These are phyloP conservation scores for Apis dorsata DNA, from an alignment of 1,140 invertebrate species.

Conservation along the genomic window DNA sequence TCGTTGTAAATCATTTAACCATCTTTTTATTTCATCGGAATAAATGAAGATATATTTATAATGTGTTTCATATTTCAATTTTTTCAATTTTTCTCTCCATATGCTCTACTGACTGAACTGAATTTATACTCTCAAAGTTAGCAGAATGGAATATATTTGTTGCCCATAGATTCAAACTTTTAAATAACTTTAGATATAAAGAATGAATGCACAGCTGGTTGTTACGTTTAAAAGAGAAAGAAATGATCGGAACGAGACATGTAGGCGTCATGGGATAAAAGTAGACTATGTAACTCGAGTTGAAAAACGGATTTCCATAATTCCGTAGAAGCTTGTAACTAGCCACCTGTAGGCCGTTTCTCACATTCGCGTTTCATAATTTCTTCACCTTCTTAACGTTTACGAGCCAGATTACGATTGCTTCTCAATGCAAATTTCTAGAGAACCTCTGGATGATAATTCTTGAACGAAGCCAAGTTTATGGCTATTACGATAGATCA, in stretches of 20 bases:
- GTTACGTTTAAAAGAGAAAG: neutral
- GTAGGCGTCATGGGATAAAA: conserved; percentile 35
- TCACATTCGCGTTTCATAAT: conserved; percentile 57
- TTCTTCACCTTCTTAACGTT: conserved; percentile 40
- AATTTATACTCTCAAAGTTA: too few species aligned
- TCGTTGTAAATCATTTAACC: too few species aligned
- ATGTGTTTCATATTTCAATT: too few species aligned
- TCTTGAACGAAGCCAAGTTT: neutral
- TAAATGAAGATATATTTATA: too few species aligned
- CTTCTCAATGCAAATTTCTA: conserved; percentile 5
- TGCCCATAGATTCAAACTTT: neutral
- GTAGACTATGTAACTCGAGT: conserved; percentile 16
- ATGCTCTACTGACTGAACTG: too few species aligned
- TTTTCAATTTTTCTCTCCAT: too few species aligned
- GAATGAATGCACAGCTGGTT: neutral
- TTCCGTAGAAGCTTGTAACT: conserved; percentile 29
- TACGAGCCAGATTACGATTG: conserved; percentile 37
- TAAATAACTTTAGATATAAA: neutral
- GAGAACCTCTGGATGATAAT: neutral
- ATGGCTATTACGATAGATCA: conserved; percentile 14
- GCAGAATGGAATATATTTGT: too few species aligned
- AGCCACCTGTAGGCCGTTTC: conserved; percentile 49
- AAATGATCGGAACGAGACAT: neutral
- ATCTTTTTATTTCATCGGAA: too few species aligned
- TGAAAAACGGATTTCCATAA: conserved; percentile 46